phyloP scores from a whole-genome alignment of 2,113 vertebrate genomes.

The Albula glossodonta region DNA sequence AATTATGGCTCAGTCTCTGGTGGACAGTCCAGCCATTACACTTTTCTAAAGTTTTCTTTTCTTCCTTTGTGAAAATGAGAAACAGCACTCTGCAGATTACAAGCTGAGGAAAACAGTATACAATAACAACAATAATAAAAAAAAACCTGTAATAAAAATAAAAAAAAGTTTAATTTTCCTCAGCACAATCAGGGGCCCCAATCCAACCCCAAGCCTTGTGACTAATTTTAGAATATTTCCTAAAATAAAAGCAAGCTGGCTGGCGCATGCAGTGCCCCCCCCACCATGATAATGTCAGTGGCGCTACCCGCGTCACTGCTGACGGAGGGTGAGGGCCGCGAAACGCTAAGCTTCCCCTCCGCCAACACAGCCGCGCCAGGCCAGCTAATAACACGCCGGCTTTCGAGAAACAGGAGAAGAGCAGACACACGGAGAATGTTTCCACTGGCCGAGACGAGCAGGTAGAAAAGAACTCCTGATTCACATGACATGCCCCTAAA shows the following conservation, averaged over 20 bases:
- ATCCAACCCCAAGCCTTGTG: neutral
- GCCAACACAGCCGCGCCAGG: too few relatives aligned
- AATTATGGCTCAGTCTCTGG: neutral
- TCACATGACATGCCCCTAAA: neutral
- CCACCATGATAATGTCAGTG: neutral
- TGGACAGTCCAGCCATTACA: neutral
- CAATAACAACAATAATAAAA: neutral
- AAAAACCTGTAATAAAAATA: neutral
- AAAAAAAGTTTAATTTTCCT: neutral
- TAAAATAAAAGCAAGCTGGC: slow-evolving; percentile 8
- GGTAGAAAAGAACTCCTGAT: too few relatives aligned
- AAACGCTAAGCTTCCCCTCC: too few relatives aligned
- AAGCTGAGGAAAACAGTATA: neutral
- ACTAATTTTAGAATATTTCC: slow-evolving; percentile 22
- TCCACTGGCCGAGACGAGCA: neutral
- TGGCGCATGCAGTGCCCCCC: neutral
- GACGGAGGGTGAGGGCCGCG: neutral
- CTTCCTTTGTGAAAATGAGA: neutral
- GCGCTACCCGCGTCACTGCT: neutral
- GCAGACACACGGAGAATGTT: neutral
- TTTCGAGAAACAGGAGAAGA: neutral
- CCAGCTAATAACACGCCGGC: too few relatives aligned
- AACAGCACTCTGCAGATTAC: neutral
- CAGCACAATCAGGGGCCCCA: neutral
- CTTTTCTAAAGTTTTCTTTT: neutral